phyloP scores from a whole-genome alignment of 2,888 invertebrate genomes.

The Drosophila kambysellisi region DNA sequence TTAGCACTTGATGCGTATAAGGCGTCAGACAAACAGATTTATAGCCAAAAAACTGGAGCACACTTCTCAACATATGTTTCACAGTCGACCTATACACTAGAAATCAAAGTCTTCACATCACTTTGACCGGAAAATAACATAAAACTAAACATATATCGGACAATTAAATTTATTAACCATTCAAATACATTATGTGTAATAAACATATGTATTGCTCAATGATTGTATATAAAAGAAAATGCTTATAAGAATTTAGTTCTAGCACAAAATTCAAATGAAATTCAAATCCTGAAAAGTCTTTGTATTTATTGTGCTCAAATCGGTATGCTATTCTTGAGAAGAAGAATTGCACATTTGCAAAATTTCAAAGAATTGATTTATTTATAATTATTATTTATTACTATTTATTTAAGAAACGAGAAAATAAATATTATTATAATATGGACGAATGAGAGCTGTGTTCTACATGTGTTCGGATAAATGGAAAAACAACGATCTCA shows the following conservation, averaged over 20 bases:
- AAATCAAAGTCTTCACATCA: conserved; percentile 25
- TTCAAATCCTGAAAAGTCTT: conserved; percentile 16
- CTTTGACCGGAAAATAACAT: conserved; percentile 23
- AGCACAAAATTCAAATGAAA: conserved; percentile 8
- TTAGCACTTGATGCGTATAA: conserved; percentile 5
- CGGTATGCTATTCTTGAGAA: neutral
- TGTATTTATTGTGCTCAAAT: neutral
- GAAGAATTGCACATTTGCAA: neutral
- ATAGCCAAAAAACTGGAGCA: conserved; percentile 8
- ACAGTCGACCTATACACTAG: conserved; percentile 6
- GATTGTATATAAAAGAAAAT: conserved; percentile 12
- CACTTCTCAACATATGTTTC: conserved; percentile 27
- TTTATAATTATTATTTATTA: neutral
- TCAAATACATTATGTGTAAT: neutral
- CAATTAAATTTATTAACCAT: conserved; percentile 34
- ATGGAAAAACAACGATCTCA: neutral
- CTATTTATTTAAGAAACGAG: neutral
- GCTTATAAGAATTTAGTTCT: conserved; percentile 1
- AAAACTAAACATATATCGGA: conserved; percentile 17
- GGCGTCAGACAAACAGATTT: conserved; percentile 21
- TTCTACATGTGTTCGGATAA: neutral
- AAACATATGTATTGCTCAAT: conserved; percentile 3
- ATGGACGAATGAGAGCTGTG: neutral
- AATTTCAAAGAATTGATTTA: too few relatives aligned
- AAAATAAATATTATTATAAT: conserved; percentile 2